A percentile compares a stretch with the other conserved stretches of the same genome.
phyloP scores from a whole-genome alignment of 53 echinoderm and acorn worm genomes.

The Zoroaster sp. region DNA sequence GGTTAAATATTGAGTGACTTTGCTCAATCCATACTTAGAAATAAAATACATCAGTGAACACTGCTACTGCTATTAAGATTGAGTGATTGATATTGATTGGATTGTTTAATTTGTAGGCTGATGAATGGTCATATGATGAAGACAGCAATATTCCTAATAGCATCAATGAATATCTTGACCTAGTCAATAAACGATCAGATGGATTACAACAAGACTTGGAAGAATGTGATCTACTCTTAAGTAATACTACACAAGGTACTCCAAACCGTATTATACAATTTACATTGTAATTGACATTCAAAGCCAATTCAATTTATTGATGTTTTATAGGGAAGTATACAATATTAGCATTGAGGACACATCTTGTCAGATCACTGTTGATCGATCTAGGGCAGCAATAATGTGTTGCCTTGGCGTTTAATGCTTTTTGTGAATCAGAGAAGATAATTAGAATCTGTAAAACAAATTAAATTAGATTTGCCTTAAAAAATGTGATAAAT shows the following conservation, averaged over 20 bases:
- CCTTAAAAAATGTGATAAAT: no score
- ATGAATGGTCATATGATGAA: neutral
- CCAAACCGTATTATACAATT: no score
- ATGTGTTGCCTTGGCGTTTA: neutral
- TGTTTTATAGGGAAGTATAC: neutral
- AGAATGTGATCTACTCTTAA: constrained; percentile 75
- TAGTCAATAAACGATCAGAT: constrained; percentile 76
- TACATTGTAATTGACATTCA: neutral
- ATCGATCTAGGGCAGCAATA: neutral
- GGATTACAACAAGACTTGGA: constrained; percentile 66
- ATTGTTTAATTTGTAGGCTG: neutral
- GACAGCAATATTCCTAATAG: constrained; percentile 72
- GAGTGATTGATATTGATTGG: neutral
- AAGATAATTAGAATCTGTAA: no score
- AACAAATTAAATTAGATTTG: no score
- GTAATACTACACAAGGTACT: constrained; percentile 47
- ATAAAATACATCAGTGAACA: neutral
- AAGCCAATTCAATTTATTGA: neutral
- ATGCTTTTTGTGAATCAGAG: neutral
- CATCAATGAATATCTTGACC: constrained; percentile 63
- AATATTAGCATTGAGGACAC: neutral
- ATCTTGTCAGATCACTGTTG: neutral
- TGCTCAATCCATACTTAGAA: neutral
- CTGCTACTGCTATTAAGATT: neutral
- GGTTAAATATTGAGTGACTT: neutral